These are phyloP conservation scores for Nanger granti DNA, from an alignment of 2,113 vertebrate genomes.

Conservation along the genomic window DNA sequence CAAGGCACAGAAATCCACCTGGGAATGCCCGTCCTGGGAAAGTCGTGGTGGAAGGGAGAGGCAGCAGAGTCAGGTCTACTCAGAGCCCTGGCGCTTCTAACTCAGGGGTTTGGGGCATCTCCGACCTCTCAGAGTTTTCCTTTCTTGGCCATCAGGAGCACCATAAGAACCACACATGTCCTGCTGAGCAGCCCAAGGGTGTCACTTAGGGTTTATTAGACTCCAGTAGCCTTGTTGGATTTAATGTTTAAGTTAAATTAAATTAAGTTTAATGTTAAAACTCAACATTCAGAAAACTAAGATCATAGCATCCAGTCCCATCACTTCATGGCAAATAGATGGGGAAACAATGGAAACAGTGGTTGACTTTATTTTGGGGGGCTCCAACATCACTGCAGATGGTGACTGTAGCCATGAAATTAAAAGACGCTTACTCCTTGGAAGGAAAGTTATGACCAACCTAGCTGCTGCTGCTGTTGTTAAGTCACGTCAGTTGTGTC, in stretches of 20 bases:
- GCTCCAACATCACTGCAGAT: neutral
- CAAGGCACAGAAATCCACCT: rapidly evolving
- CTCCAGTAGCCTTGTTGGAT: neutral
- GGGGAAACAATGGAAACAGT: neutral
- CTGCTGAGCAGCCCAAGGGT: neutral
- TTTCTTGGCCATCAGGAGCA: neutral
- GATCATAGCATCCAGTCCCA: neutral
- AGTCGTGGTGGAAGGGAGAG: rapidly evolving
- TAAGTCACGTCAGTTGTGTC: rapidly evolving
- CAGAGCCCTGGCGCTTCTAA: neutral
- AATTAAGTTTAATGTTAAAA: neutral
- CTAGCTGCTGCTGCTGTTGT: neutral
- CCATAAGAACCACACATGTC: neutral
- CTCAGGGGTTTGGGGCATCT: neutral
- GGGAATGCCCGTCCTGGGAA: neutral
- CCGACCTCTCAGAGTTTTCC: neutral
- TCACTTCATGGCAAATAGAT: neutral
- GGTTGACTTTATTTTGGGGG: rapidly evolving
- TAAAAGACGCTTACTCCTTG: neutral
- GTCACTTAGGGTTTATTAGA: neutral
- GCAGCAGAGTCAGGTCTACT: neutral
- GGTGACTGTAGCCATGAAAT: neutral
- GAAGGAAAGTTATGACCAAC: neutral
- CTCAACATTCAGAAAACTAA: neutral
- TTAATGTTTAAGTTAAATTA: neutral